Percentiles rank a stretch among this genome's conserved stretches.
Evolutionary conservation across 1,140 invertebrate genomes (phyloP).

Genomic region (Lepidurus packardi): DNA sequence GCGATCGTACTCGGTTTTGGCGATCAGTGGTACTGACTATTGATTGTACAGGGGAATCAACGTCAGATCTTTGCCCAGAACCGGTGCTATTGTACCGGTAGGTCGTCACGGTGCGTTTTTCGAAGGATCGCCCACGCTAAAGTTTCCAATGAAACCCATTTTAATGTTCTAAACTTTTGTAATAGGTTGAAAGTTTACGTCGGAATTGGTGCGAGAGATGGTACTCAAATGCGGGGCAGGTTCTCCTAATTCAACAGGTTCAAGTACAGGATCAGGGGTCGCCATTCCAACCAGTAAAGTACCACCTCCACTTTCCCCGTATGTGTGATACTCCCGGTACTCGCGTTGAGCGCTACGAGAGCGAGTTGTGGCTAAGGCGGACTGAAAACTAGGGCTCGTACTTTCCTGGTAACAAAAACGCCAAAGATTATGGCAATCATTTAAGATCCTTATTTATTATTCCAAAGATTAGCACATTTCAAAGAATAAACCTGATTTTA

Average conservation of each 20-base stretch:
- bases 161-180: neutral
- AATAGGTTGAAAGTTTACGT: neutral
- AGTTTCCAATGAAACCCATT: neutral
- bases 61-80: conserved; percentile 24
- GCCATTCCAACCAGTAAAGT: conserved; percentile 29
- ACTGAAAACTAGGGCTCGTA: conserved; percentile 23
- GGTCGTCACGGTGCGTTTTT: conserved; percentile 24
- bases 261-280: neutral
- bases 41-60: conserved; percentile 16
- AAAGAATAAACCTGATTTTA: neutral
- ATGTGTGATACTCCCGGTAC: conserved; percentile 31
- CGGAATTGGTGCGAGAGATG: neutral
- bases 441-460: no score
- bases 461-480: no score
- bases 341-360: conserved; percentile 31
- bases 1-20: neutral
- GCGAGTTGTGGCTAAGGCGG: conserved; percentile 18
- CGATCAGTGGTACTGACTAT: neutral
- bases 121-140: conserved; percentile 8
- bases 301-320: conserved; percentile 11
- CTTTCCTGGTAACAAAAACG: neutral
- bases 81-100: conserved; percentile 22
- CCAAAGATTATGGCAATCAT: no score
- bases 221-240: neutral
- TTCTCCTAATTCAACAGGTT: neutral